phyloP scores from a whole-genome alignment of 1,140 invertebrate genomes.

The Condylostylus longicornis region DNA sequence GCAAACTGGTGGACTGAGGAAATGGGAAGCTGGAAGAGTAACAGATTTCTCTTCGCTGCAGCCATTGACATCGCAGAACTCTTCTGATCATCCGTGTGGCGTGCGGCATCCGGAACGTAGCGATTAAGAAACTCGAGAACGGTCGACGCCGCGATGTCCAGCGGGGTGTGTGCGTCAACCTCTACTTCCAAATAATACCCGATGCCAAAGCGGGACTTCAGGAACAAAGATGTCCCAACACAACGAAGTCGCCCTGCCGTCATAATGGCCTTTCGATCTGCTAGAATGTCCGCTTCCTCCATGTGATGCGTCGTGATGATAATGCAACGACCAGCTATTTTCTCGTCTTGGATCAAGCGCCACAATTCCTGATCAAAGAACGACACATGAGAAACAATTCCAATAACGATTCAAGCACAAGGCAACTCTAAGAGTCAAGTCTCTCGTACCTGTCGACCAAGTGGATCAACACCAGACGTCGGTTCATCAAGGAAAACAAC shows the following conservation, averaged over 20 bases:
- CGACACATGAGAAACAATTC: no score
- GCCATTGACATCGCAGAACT: no score
- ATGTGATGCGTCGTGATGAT: conserved; percentile 89
- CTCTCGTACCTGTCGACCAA: conserved; percentile 64
- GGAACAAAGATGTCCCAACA: conserved; percentile 69
- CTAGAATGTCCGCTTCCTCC: conserved; percentile 88
- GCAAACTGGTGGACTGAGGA: not conserved
- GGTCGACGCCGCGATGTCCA: conserved; percentile 4
- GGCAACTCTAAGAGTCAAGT: no score
- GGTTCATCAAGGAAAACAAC: conserved; percentile 75
- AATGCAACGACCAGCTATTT: conserved; percentile 48
- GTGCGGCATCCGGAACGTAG: conserved; percentile 30
- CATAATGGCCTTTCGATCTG: conserved; percentile 81
- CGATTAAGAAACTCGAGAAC: no score
- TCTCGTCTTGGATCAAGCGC: conserved; percentile 49
- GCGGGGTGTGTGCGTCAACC: no score
- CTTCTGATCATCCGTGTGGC: conserved; percentile 1
- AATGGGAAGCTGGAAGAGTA: conserved; percentile 12
- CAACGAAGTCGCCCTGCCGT: conserved; percentile 61
- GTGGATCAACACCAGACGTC: conserved; percentile 83
- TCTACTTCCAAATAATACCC: conserved; percentile 12
- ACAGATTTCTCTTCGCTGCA: not conserved
- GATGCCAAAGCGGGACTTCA: conserved; percentile 62
- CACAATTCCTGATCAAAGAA: conserved; percentile 69
- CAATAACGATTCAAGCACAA: no score